These are phyloP conservation scores for Colistium nudipinnis DNA, from an alignment of 2,113 vertebrate species.

Conservation along the genomic window DNA sequence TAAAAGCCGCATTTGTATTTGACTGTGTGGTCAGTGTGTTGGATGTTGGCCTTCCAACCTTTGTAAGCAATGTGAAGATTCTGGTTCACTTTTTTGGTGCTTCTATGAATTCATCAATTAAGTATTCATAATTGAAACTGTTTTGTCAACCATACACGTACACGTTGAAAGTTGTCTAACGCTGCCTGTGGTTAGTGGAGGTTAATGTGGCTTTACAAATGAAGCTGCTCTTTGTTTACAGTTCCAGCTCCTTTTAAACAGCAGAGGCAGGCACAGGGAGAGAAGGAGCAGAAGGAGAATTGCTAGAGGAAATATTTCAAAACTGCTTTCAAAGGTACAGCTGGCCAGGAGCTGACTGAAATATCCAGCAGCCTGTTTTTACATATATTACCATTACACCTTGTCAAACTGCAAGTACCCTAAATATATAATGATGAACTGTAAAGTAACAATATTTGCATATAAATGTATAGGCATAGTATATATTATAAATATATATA, in stretches of 20 bases:
- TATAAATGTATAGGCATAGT: no score
- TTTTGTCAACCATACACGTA: background rate
- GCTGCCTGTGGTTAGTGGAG: background rate
- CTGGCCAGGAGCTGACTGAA: background rate
- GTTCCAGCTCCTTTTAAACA: background rate
- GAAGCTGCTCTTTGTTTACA: conserved; percentile 10
- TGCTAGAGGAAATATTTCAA: conserved; percentile 4
- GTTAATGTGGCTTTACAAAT: conserved; percentile 25
- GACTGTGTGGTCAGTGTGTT: background rate
- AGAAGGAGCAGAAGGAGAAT: background rate
- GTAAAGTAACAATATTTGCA: no score
- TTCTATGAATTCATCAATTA: background rate
- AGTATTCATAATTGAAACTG: background rate
- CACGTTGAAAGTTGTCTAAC: background rate
- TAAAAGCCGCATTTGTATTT: background rate
- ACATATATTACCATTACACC: background rate
- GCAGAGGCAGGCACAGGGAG: background rate
- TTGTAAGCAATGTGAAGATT: background rate
- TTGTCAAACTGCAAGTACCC: no score
- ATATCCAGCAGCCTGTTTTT: background rate
- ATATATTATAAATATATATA: no score
- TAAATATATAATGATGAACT: no score
- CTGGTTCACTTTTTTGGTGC: background rate
- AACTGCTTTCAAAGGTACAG: conserved; percentile 5
- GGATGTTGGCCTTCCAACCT: background rate